These are phyloP conservation scores for Cryptoprocta ferox DNA, from an alignment of 2,797 vertebrate species.

Conservation along the genomic window DNA sequence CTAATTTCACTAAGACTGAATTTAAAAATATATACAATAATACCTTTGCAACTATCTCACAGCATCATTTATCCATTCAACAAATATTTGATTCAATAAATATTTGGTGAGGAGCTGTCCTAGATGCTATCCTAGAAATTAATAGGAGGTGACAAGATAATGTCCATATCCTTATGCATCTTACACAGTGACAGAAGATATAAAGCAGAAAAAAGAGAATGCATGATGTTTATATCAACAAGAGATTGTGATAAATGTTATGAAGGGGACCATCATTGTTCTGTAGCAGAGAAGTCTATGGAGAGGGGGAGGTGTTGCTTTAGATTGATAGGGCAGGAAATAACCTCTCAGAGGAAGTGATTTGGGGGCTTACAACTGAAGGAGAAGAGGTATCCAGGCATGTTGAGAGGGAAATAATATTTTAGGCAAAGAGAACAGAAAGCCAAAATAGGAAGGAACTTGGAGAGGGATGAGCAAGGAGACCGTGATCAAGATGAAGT, in stretches of 20 bases:
- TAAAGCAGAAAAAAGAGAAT: not conserved
- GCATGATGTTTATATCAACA: not conserved
- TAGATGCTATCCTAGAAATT: not conserved
- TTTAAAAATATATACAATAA: not conserved
- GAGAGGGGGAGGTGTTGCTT: not conserved
- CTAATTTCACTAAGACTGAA: not conserved
- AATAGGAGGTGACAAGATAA: not conserved
- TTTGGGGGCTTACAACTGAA: not conserved
- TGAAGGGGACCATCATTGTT: not conserved
- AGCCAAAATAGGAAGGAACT: not conserved
- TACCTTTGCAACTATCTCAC: not conserved
- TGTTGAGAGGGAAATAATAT: not conserved
- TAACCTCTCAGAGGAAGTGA: not conserved
- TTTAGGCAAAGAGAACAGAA: not conserved
- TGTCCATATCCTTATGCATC: not conserved
- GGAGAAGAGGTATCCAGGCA: not conserved
- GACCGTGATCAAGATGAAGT: not conserved
- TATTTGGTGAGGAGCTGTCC: not conserved
- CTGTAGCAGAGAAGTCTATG: not conserved
- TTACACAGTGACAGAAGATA: not conserved
- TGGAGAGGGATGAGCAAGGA: not conserved
- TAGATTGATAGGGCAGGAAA: not conserved
- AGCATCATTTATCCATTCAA: not conserved
- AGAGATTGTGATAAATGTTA: not conserved
- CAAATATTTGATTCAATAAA: not conserved